These are phyloP conservation scores for Umimayanthus kanabou DNA, from an alignment of 92 coral and sea anemone species.

Conservation along the genomic window DNA sequence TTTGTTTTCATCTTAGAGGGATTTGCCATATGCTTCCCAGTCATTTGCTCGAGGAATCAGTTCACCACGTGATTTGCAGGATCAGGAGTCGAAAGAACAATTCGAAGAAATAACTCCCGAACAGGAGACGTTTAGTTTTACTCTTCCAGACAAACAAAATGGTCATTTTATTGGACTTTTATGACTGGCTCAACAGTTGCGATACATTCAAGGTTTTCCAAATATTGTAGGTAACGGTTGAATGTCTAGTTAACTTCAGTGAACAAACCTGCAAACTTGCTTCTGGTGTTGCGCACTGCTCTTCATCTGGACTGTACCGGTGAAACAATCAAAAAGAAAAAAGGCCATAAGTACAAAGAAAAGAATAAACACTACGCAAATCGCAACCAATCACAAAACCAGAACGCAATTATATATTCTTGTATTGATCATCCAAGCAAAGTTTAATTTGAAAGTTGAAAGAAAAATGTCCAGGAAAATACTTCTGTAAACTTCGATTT, in stretches of 20 bases:
- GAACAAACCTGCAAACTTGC: slow-evolving; percentile 15
- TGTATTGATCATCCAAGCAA: neutral
- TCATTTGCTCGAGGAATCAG: neutral
- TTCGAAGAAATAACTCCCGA: neutral
- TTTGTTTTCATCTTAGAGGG: neutral
- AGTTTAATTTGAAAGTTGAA: neutral
- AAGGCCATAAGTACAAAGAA: neutral
- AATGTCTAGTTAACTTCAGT: no score
- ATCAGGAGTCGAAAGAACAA: neutral
- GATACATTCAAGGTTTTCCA: neutral
- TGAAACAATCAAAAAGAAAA: neutral
- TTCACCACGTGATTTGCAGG: neutral
- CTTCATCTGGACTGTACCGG: neutral
- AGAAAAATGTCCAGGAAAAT: no score
- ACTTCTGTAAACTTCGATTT: neutral
- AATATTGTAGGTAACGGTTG: neutral
- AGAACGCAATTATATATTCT: no score
- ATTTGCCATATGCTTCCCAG: neutral
- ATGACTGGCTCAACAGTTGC: neutral
- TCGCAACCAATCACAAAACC: neutral
- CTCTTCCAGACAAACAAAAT: neutral
- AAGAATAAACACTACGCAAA: neutral
- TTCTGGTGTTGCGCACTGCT: neutral
- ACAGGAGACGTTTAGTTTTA: neutral
- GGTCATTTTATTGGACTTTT: neutral